phyloP scores from a whole-genome alignment of 1,140 invertebrate genomes.

The Lineus longissimus region DNA sequence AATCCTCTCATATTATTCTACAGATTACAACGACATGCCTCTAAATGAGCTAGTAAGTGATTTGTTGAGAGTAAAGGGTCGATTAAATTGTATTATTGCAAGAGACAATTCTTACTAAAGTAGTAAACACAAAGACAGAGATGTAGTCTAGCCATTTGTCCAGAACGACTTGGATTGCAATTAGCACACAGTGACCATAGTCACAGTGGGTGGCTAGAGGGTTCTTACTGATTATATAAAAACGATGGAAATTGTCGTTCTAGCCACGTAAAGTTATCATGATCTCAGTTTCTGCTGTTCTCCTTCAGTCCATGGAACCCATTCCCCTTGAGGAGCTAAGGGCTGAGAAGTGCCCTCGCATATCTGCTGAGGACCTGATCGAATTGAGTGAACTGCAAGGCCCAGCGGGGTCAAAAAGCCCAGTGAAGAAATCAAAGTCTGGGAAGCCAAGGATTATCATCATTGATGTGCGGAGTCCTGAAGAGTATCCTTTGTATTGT shows the following conservation, averaged over 20 bases:
- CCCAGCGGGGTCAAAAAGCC: constrained; percentile 34
- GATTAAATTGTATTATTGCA: too few relatives aligned
- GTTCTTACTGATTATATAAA: too few relatives aligned
- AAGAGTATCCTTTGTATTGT: constrained; percentile 65
- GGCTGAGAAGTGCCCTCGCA: constrained; percentile 71
- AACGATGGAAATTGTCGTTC: too few relatives aligned
- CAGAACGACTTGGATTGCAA: too few relatives aligned
- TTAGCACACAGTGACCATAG: too few relatives aligned
- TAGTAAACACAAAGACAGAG: too few relatives aligned
- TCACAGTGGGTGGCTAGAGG: too few relatives aligned
- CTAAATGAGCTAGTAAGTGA: constrained; percentile 37
- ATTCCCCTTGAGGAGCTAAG: constrained; percentile 67
- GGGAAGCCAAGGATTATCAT: constrained; percentile 62
- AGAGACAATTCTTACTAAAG: too few relatives aligned
- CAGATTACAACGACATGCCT: constrained; percentile 45
- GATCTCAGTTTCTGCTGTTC: background rate
- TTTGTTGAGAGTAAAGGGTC: background rate
- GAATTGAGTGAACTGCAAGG: constrained; percentile 58
- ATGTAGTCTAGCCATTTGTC: too few relatives aligned
- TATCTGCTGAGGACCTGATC: constrained; percentile 80
- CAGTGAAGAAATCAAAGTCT: constrained; percentile 53
- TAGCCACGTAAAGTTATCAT: too few relatives aligned
- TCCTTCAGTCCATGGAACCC: constrained; percentile 66
- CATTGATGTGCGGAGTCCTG: constrained; percentile 70
- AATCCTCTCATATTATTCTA: constrained; percentile 46